Evolutionary conservation across 1,140 invertebrate genomes (phyloP).

Genomic region (Anastrepha obliqua): DNA sequence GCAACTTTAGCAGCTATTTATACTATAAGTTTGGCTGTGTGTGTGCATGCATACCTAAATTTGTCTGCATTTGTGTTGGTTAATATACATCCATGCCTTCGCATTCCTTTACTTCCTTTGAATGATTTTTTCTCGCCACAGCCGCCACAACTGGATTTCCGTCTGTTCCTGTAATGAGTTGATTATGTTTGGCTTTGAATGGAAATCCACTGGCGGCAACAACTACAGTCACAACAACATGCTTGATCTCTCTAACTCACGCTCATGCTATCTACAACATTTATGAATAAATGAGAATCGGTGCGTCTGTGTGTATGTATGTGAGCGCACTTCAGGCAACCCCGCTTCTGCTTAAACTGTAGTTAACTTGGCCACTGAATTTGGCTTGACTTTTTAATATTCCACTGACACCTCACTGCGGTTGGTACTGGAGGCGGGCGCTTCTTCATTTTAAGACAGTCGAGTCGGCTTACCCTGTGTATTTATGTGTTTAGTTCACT

Average conservation of each 20-base stretch:
- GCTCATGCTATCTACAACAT: background rate
- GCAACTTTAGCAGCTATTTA: constrained; percentile 33
- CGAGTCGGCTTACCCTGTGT: background rate
- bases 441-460: background rate
- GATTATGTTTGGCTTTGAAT: constrained; percentile 59
- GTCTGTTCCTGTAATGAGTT: constrained; percentile 60
- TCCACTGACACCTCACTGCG: constrained; percentile 33
- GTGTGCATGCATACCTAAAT: background rate
- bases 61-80: background rate
- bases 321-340: background rate
- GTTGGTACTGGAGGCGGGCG: background rate
- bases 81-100: background rate
- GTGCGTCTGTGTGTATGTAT: background rate
- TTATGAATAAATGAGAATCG: background rate
- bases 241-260: background rate
- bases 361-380: constrained; percentile 45
- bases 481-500: constrained; percentile 27
- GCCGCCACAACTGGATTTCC: constrained; percentile 55
- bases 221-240: background rate
- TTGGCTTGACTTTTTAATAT: constrained; percentile 43
- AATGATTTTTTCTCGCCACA: constrained; percentile 13
- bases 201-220: constrained; percentile 19
- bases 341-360: constrained; percentile 39
- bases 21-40: background rate
- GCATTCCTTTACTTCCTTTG: constrained; percentile 37